A percentile compares a stretch with the other conserved stretches of the same genome.
phyloP scores from a whole-genome alignment of 2,113 vertebrate genomes.

The Chaetops frenatus region DNA sequence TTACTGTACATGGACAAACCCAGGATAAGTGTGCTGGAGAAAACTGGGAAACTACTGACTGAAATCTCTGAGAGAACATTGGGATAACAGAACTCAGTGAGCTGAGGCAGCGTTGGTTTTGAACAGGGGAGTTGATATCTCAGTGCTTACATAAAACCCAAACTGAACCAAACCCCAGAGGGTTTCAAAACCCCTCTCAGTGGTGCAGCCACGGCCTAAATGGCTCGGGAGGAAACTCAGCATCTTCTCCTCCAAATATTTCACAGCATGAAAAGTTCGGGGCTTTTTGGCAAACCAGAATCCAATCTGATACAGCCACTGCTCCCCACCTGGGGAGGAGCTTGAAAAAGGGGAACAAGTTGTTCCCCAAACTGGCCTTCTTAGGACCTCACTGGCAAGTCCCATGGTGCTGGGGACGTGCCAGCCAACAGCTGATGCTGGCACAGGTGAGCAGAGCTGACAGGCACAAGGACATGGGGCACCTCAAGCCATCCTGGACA shows the following conservation, averaged over 20 bases:
- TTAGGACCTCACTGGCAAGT: not conserved
- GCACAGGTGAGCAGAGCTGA: not conserved
- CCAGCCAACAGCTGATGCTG: not conserved
- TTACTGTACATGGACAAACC: not conserved
- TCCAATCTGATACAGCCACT: not conserved
- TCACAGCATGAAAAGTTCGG: not conserved
- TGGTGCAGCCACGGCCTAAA: not conserved
- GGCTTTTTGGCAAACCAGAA: not conserved
- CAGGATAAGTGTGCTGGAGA: not conserved
- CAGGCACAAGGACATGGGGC: not conserved
- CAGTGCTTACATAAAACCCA: not conserved
- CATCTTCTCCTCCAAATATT: not conserved
- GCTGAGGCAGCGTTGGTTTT: not conserved
- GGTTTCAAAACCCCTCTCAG: not conserved
- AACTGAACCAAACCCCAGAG: not conserved
- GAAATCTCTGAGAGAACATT: rapidly evolving
- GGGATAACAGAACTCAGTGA: not conserved
- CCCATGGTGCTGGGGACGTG: rapidly evolving
- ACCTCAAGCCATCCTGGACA: not conserved
- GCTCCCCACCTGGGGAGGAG: not conserved
- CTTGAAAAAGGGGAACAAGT: not conserved
- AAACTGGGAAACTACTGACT: not conserved
- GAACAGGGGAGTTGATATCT: not conserved
- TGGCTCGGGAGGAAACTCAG: not conserved
- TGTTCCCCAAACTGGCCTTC: not conserved